Conservation (phyloP, 1,140 invertebrate species). For the Subanguina moxae region DNA sequence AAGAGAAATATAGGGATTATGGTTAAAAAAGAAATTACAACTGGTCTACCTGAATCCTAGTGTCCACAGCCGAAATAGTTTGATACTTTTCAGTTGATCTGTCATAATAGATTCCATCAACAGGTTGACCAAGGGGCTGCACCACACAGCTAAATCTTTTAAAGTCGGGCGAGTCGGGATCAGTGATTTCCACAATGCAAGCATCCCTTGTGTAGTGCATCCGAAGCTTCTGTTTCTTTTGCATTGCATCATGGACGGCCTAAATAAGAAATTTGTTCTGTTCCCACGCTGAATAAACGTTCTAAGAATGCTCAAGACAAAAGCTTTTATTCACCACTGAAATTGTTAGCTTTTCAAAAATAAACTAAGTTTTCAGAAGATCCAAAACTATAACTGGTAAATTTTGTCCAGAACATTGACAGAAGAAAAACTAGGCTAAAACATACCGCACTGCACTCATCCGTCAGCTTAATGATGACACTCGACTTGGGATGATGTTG, state of each 20-base stretch:
- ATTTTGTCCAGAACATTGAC: neutral
- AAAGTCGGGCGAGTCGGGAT: neutral
- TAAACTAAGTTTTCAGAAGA: neutral
- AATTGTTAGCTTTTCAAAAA: neutral
- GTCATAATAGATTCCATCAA: conserved; percentile 5
- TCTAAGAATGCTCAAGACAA: neutral
- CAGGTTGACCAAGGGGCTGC: neutral
- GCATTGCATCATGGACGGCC: neutral
- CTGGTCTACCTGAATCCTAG: conserved; percentile 4
- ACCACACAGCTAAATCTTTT: conserved; percentile 5
- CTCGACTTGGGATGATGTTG: conserved; percentile 4
- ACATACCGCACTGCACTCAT: conserved; percentile 6
- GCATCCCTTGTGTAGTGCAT: conserved; percentile 5
- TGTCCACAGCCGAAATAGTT: conserved; percentile 1
- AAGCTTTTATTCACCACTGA: neutral
- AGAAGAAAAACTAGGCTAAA: neutral
- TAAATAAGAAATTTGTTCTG: neutral
- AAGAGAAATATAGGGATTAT: too few relatives aligned
- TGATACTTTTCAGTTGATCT: neutral
- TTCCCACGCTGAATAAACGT: neutral
- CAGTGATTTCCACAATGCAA: conserved; percentile 3
- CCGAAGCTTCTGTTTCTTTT: conserved; percentile 2
- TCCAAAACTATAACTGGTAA: neutral
- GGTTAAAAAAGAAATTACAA: conserved; percentile 7
- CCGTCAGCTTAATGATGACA: conserved; percentile 3